Evolutionary conservation across 2,888 invertebrate species (phyloP), one percentile per base, ranked within the genome.

Genomic region (Asteroscopus sphinx): DNA sequence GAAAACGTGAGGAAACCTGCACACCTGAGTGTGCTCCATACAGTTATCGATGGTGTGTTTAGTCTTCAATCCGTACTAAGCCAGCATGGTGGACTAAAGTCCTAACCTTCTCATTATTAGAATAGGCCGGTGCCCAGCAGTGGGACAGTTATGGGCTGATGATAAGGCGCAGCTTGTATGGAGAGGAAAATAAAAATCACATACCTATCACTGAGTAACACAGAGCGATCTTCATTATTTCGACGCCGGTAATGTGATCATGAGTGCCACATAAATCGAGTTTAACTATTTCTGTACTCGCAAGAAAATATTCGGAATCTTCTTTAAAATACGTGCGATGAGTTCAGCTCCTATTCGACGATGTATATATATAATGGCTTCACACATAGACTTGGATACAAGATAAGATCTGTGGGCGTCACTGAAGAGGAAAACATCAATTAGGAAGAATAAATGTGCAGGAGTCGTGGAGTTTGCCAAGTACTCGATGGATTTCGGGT

Each of bases 231-330:
- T 40, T 68, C 13, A 47, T 39, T 33, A 30, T 12, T 12, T 30
- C 9, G 15, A 25, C 13, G 5, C 35, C 64, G 53, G 52, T 61
- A 60, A 60, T 65, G 64, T 67, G 70, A 60, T 53, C 62, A 59
- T 59, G 36, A 33, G 6, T 62, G 64, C 58, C 62, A 73, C 65
- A 79, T 79, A 81, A 81, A 83, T 81, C 73, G 67, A 77, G 70
- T 77, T 79, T 78, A 81, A 85, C 76, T 82, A 79, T 78, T 77
- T 81, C 73, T 62, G 78, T 77, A 68, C 65, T 59, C 64, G 68
- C 62, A 63, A 59, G 76, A 37, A 53, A 54, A 37, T 41, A 47
- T n/a, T n/a, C 51, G 61, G 63, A 12, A 71, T 55, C 58, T 70
- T 74, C 63, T 72, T 48, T 65, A 71, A 78, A 77, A 81, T 80